Evolutionary conservation across 2,113 vertebrate genomes (phyloP), one percentile per base, ranked within the genome.

Genomic region (Melanerpes aurifrons): DNA sequence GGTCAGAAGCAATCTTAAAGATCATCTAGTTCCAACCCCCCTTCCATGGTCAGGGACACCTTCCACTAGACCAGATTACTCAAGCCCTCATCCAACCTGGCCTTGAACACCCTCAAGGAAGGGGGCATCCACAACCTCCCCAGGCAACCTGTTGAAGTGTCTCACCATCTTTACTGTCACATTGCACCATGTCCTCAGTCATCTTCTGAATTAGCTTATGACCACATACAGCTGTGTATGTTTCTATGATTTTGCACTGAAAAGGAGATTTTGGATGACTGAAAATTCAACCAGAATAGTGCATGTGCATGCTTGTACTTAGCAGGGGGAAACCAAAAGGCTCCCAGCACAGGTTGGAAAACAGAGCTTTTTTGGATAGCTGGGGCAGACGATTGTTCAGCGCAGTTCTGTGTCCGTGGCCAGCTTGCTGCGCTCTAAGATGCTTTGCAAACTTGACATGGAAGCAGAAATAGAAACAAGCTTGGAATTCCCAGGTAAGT

Each of bases 401-500:
- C 22, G 29, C 28, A 86, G 90, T 26, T 89, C 45, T 86, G 48
- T 57, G 53, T 70, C 76, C 48, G 15, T 40, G 61, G 32, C 72
- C 79, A 71, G 87, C 77, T 86, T 80, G 28, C 61, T 35, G 22
- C 57, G 48, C 68, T 93, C 24, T 58, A 80, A 92, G 72, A 85
- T 28, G 15, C 32, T 69, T 22, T 25, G 56, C 32, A 81, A 91
- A 82, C 37, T 74, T 62, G 29, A 79, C 67, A 40, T 53, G 63
- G 63, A 87, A 72, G 10, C 32, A 90, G 53, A 59, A 91, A 82
- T 70, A 81, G 86, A 94, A 94, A 81, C 47, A 77, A 91, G 91
- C 77, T 19, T 81, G 40, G 21, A 90, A 85, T 76, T 88, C 26
- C 54, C 72, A 68, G 77, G 61, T 28, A 91, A 73, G 62, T 82